Base-by-base conservation (phyloP, 2,888 invertebrate species). In the Agrochola lota region DNA sequence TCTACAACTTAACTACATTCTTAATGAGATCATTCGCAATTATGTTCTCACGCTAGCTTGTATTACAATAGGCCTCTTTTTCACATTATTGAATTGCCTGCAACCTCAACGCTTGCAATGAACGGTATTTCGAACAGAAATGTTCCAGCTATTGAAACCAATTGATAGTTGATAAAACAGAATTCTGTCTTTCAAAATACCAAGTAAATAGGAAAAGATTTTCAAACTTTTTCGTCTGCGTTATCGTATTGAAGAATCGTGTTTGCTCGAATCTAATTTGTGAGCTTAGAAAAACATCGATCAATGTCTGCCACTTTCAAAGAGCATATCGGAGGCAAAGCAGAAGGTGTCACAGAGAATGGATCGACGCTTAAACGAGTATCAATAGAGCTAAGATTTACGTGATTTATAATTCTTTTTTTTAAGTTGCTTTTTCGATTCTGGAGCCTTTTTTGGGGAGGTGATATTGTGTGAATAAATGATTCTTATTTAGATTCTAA, bases 261-360 rank as follows among this genome's bases (percentile, higher is more conserved):
- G 89, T 90, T 88, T 77, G 60, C 76, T 80, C 74, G 78, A 87
- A 87, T 88, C 85, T 85, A 83, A 88, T 89, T 89, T 85, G 81
- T 78, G 78, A 82, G 87, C 86, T 87, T 88, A 84, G 85, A 80
- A 80, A 85, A 78, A 77, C 94, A 95, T 95, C 95, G 89, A 95
- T 95, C 95, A 95, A 91, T 87, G 95, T 95, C 95, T 90, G 66
- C 49, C 74, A 35, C 79, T 89, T 91, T 94, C 93, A 94, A 92
- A 93, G 92, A 89, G 89, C 91, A 89, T 90, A 90, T 92, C 90
- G 85, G 90, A 93, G 90, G 85, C 81, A 90, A 91, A 91, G 91
- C 93, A 93, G 91, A 77, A 90, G 93, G 92, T 92, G 93, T 92
- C 93, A 90, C 81, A 59, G 77, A 70, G 87, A 92, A 93, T 93